These are phyloP conservation scores for Clusia tigrina DNA, from an alignment of 2,888 invertebrate species.

Conservation along the genomic window DNA sequence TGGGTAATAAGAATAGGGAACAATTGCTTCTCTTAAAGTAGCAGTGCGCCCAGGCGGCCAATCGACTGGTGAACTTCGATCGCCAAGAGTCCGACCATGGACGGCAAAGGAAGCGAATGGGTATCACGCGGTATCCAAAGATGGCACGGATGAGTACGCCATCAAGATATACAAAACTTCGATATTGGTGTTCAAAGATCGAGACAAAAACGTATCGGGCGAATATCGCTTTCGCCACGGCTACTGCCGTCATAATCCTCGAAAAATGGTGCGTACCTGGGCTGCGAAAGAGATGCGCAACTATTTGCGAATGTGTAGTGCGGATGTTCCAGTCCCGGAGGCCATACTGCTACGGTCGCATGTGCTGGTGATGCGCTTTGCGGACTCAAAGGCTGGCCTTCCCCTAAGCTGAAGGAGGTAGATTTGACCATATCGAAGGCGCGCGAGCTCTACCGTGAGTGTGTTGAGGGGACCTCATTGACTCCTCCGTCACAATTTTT, in stretches of 20 bases:
- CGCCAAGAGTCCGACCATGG: slow-evolving; percentile 75
- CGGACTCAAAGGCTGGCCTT: slow-evolving; percentile 92
- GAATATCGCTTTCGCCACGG: slow-evolving; percentile 92
- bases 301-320: slow-evolving; percentile 82
- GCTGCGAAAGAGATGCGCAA: slow-evolving; percentile 99
- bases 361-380: slow-evolving; percentile 96
- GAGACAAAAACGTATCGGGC: slow-evolving; percentile 96
- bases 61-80: slow-evolving; percentile 74
- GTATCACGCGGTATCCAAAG: slow-evolving; percentile 83
- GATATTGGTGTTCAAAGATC: slow-evolving; percentile 94
- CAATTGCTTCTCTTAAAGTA: too few relatives aligned
- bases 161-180: slow-evolving; percentile 98
- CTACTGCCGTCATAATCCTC: slow-evolving; percentile 91
- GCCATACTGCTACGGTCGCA: slow-evolving; percentile 87
- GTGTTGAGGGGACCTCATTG: too few relatives aligned
- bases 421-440: slow-evolving; percentile 78
- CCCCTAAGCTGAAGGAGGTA: slow-evolving; percentile 88
- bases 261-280: slow-evolving; percentile 99
- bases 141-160: slow-evolving; percentile 75
- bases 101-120: slow-evolving; percentile 98
- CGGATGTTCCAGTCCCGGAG: slow-evolving; percentile 87
- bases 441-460: slow-evolving; percentile 81
- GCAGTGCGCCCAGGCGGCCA: slow-evolving; percentile 74
- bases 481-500: too few relatives aligned
- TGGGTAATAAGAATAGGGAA: too few relatives aligned